phyloP scores from a whole-genome alignment of 2,797 vertebrate genomes.

The Eutrigla gurnardus region DNA sequence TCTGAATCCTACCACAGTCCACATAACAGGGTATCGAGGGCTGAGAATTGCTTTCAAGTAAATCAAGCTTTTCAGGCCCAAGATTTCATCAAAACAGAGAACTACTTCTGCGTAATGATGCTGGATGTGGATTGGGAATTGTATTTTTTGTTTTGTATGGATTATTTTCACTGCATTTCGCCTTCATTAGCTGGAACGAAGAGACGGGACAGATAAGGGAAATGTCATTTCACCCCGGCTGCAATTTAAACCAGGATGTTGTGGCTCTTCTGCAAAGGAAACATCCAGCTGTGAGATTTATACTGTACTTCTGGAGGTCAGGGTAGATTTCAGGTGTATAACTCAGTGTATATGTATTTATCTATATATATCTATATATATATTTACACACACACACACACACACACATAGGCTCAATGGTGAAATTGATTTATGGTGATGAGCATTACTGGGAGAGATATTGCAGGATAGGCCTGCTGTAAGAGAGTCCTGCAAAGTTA shows the following conservation, averaged over 20 bases:
- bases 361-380: too few species aligned
- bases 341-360: not conserved
- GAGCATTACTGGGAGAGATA: slow-evolving; percentile 4
- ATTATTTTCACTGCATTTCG: slow-evolving; percentile 45
- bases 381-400: too few species aligned
- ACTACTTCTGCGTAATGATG: slow-evolving; percentile 58
- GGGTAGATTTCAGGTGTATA: slow-evolving; percentile 9
- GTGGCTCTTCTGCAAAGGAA: slow-evolving; percentile 10
- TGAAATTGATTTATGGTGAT: slow-evolving; percentile 30
- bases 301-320: slow-evolving; percentile 18
- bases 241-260: slow-evolving; percentile 26
- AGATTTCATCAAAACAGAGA: slow-evolving; percentile 61
- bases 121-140: slow-evolving; percentile 44
- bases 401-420: slow-evolving; percentile 11
- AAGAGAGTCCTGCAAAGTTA: slow-evolving; percentile 17
- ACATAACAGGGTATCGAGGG: slow-evolving; percentile 54
- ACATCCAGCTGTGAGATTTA: slow-evolving; percentile 43
- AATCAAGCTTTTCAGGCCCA: slow-evolving; percentile 61
- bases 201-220: slow-evolving; percentile 22
- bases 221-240: slow-evolving; percentile 33
- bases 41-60: slow-evolving; percentile 58
- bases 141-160: slow-evolving; percentile 33
- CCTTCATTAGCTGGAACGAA: slow-evolving; percentile 25
- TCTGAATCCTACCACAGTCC: slow-evolving; percentile 44
- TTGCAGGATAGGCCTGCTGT: slow-evolving; percentile 2